A percentile compares a stretch with the other conserved stretches of the same genome.
phyloP scores from a whole-genome alignment of 2,797 vertebrate genomes.

The Gymnodraco acuticeps region DNA sequence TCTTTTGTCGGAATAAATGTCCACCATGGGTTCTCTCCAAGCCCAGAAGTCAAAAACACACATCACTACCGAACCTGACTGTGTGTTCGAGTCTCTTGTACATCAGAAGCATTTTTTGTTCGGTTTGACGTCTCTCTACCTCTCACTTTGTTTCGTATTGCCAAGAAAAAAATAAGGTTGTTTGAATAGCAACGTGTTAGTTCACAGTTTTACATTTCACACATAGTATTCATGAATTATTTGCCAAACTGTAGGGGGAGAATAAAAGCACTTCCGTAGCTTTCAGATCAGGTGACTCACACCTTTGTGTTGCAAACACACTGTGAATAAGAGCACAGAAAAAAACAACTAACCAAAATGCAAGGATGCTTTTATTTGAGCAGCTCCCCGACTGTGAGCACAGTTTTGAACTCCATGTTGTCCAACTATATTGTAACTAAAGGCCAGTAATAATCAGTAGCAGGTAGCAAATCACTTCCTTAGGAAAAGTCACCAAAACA shows the following conservation, averaged over 20 bases:
- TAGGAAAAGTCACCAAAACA: slow-evolving; percentile 24
- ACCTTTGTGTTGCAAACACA: slow-evolving; percentile 46
- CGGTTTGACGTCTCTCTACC: slow-evolving; percentile 74
- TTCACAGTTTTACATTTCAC: slow-evolving; percentile 54
- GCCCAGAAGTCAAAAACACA: slow-evolving; percentile 78
- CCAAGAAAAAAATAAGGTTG: slow-evolving; percentile 35
- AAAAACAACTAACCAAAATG: slow-evolving; percentile 7
- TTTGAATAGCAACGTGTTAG: slow-evolving; percentile 36
- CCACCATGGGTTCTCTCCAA: slow-evolving; percentile 66
- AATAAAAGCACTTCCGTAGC: slow-evolving; percentile 52
- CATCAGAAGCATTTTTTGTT: slow-evolving; percentile 42
- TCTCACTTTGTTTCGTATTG: slow-evolving; percentile 71
- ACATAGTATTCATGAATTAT: slow-evolving; percentile 14
- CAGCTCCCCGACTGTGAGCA: slow-evolving; percentile 9
- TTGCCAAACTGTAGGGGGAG: slow-evolving; percentile 52
- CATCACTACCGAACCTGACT: slow-evolving; percentile 61
- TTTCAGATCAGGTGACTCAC: slow-evolving; percentile 53
- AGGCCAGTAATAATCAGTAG: slow-evolving; percentile 22
- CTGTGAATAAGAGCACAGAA: slow-evolving; percentile 56
- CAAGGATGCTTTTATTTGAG: slow-evolving; percentile 21
- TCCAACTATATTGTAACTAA: slow-evolving; percentile 17
- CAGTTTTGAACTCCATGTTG: slow-evolving; percentile 6
- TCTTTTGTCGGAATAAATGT: slow-evolving; percentile 57
- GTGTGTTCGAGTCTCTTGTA: slow-evolving; percentile 46
- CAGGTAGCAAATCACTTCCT: slow-evolving; percentile 17